These are phyloP conservation scores for Ploceus nigricollis DNA, from an alignment of 2,113 vertebrate species.

Conservation along the genomic window DNA sequence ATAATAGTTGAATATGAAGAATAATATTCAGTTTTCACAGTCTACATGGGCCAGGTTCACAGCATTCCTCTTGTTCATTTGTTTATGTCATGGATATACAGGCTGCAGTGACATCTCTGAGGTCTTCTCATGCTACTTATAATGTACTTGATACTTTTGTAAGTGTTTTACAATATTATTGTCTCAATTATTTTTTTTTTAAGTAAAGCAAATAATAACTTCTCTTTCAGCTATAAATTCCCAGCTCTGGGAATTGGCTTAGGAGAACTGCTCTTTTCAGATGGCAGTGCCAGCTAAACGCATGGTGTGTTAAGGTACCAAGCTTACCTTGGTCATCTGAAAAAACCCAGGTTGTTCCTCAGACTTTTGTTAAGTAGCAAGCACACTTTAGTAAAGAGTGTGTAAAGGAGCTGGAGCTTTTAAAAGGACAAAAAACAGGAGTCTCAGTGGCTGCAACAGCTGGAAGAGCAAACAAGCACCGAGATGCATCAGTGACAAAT, in stretches of 20 bases:
- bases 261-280: background rate
- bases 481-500: background rate
- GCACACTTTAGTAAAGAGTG: background rate
- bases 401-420: background rate
- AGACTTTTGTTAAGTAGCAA: background rate
- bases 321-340: fast-evolving
- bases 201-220: background rate
- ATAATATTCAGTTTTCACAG: background rate
- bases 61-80: background rate
- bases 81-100: background rate
- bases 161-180: background rate
- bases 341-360: background rate
- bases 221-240: background rate
- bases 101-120: background rate
- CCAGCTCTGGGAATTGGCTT: background rate
- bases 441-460: background rate
- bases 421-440: background rate
- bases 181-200: background rate
- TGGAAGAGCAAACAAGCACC: background rate
- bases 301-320: fast-evolving
- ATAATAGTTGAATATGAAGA: background rate
- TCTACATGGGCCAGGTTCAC: background rate
- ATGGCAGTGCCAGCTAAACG: background rate
- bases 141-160: background rate
- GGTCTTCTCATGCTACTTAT: background rate